A percentile compares a stretch with the other conserved stretches of the same genome.
Evolutionary conservation across 1,140 invertebrate genomes (phyloP).

Genomic region (Cotesia chilonis): DNA sequence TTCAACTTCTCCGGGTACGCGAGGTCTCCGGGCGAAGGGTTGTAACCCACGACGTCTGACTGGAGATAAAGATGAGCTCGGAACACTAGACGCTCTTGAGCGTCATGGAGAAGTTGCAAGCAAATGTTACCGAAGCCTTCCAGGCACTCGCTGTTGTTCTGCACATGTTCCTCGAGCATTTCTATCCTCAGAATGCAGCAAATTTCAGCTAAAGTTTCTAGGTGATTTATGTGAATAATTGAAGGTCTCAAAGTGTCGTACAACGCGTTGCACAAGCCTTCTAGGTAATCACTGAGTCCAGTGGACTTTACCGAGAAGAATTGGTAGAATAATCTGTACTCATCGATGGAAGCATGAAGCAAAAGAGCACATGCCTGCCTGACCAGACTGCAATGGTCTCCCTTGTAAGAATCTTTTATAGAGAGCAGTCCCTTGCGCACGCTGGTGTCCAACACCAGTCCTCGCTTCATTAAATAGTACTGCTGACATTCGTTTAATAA

Average conservation of each 20-base stretch:
- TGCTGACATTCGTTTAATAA: constrained; percentile 85
- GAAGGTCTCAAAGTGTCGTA: constrained; percentile 95
- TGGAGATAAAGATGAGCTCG: constrained; percentile 93
- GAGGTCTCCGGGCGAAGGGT: constrained; percentile 92
- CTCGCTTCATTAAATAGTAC: constrained; percentile 82
- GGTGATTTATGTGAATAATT: constrained; percentile 96
- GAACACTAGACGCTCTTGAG: constrained; percentile 96
- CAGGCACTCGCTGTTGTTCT: constrained; percentile 79
- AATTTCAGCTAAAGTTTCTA: constrained; percentile 96
- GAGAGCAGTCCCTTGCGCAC: constrained; percentile 77
- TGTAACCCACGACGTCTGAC: constrained; percentile 88
- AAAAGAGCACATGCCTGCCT: constrained; percentile 88
- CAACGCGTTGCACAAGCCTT: constrained; percentile 85
- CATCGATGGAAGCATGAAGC: constrained; percentile 91
- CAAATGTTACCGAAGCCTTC: constrained; percentile 85
- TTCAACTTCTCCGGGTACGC: constrained; percentile 97
- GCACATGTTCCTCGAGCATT: constrained; percentile 94
- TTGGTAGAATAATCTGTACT: constrained; percentile 87
- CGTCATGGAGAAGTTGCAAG: constrained; percentile 91
- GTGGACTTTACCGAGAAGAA: constrained; percentile 80
- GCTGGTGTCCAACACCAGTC: constrained; percentile 77
- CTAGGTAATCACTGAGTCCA: constrained; percentile 79
- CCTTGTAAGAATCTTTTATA: constrained; percentile 68
- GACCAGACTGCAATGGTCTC: constrained; percentile 89
- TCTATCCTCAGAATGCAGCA: constrained; percentile 93